Evolutionary conservation across 1,140 invertebrate species (phyloP), one percentile per base, ranked within the genome.

Genomic region (Rhyzopertha dominica): DNA sequence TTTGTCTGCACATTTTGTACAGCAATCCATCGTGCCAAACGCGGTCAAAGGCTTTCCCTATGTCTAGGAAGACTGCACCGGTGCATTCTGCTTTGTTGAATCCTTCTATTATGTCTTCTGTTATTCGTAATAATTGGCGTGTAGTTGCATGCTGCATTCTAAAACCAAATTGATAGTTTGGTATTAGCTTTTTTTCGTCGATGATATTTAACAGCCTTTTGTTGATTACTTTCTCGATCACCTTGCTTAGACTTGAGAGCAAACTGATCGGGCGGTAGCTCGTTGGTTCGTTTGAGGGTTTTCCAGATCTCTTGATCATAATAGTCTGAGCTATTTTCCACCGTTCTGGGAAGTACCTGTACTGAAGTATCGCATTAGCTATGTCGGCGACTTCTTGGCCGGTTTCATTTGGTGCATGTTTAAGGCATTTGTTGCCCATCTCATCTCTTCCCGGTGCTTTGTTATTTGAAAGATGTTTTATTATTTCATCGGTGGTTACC

Each of bases 221-320:
- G 0, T 58, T 42, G 5, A 69, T 56, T 5, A 64, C 39, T 51
- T 51, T 63, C 59, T 70, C 67, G 3, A 45, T 47, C 1, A 66
- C 0, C 54, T 70, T 70, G 9, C 47, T 44, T 0, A 69, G 4
- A 0, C 44, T 50, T 10, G 41, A 44, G 4, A 68, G 45, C 1
- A 69, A 39, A 23, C 63, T 65, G 17, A 70, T 69, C 1, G 65
- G 66, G 28, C 65, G 45, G 37, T 67, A 68, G 17, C n/a, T n/a
- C n/a, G 29, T 44, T 0, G 61, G 56, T 3, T 49, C 17, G 0
- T 40, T 30, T 35, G 37, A 31, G 5, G 40, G 19, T 52, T 68
- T 68, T 2, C 53, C 47, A 19, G 49, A 41, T 51, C 69, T 70
- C 3, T 38, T 48, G 4, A 68, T 58, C 1, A 59, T 49, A 3